Evolutionary conservation across 2,888 invertebrate genomes (phyloP).

Genomic region (Coecobrya sp.): DNA sequence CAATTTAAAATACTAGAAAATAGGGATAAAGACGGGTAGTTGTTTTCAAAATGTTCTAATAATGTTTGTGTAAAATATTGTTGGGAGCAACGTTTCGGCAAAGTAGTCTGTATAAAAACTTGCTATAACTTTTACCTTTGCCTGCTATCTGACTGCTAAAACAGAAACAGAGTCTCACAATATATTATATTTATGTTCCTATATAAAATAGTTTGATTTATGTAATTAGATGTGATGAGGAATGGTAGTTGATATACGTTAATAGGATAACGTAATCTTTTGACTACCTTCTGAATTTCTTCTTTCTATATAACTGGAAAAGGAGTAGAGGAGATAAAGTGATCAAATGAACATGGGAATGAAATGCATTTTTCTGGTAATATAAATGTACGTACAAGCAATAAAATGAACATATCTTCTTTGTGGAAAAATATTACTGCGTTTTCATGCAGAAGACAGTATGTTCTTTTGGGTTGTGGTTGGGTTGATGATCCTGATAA

Average conservation of each 20-base stretch:
- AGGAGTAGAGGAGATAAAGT: constrained; percentile 50
- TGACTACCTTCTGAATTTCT: constrained; percentile 1
- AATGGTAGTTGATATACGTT: neutral
- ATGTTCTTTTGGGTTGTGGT: constrained; percentile 34
- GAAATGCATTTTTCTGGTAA: constrained; percentile 76
- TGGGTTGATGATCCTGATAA: constrained; percentile 25
- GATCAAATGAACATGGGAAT: constrained; percentile 71
- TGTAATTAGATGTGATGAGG: constrained; percentile 13
- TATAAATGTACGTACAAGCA: constrained; percentile 74
- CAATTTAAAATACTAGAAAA: neutral
- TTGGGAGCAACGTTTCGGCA: no score
- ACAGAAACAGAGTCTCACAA: neutral
- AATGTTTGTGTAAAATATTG: neutral
- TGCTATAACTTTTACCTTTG: neutral
- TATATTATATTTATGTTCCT: neutral
- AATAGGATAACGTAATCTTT: constrained; percentile 29
- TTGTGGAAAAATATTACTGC: constrained; percentile 40
- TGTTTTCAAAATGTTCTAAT: neutral
- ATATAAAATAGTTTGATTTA: constrained; percentile 16
- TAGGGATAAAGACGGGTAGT: neutral
- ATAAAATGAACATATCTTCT: constrained; percentile 63
- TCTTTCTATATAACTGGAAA: constrained; percentile 18
- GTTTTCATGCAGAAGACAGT: constrained; percentile 19
- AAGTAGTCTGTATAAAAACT: neutral
- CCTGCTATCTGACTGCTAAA: neutral